Evolutionary conservation across 2,888 invertebrate species (phyloP), one percentile per base, ranked within the genome.

Genomic region (Macrosiphum euphorbiae): DNA sequence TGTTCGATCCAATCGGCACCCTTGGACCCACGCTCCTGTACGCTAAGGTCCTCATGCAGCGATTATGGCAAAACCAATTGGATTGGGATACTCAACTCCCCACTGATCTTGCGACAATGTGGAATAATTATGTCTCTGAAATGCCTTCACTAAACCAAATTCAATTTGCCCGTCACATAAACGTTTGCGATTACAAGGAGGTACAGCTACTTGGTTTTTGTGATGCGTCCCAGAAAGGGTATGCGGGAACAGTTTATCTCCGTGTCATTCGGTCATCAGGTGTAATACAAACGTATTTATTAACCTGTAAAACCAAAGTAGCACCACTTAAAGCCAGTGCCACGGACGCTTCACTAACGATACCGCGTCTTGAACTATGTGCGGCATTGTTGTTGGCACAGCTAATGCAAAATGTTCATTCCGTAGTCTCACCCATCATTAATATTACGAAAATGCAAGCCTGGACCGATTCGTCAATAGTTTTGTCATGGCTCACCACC

Each of bases 291-390:
- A 94, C 95, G 10, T 94, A 94, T 8, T 94, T 95, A 44, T 91
- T 95, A 35, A 95, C 94, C 91, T 94, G 95, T 7, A 95, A 95
- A 91, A 91, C 95, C 55, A 95, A 95, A 50, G 95, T 95, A 11
- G 95, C 95, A 5, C 95, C 95, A 0, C 35, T 95, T 3, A 95
- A 95, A 90, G 44, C 44, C 24, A 85, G 85, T 85, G 44, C 24
- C 41, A 41, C 44, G 24, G 44, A 44, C 20, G 41, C 85, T 3
- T 91, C 95, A 5, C 92, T 94, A 16, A 95, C 94, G 16, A 95
- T 95, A 28, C 95, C 95, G 7, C 95, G 95, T 8, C 89, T 95
- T 11, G 95, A 95, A 10, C 11, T 55, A 55, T 55, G 55, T 55
- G 55, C 55, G 24, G 55, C 55, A 55, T 55, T 55, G 55, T 55